Conservation (phyloP, 2,888 invertebrate species). For the Caenorhabditis doughertyi region DNA sequence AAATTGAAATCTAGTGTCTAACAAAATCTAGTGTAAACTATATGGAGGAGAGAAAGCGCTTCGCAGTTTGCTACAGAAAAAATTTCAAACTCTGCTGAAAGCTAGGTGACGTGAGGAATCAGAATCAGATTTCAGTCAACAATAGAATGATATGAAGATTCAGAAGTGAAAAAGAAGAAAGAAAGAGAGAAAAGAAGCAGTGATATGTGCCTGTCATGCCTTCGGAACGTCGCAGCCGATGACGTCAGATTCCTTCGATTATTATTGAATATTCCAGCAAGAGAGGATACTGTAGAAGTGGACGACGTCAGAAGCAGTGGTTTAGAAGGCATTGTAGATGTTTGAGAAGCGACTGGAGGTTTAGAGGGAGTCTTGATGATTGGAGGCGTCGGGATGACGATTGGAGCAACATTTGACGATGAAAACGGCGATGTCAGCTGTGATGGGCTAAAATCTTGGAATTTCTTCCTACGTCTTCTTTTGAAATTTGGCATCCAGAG, state of each 20-base stretch:
- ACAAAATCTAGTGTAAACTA: too few species aligned
- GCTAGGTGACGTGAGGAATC: neutral
- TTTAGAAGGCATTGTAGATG: neutral
- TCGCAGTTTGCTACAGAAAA: too few species aligned
- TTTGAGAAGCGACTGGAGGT: neutral
- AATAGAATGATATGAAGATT: neutral
- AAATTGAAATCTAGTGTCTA: too few species aligned
- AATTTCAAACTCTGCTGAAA: neutral
- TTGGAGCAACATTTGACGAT: neutral
- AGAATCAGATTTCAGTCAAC: neutral
- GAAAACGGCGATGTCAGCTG: constrained; percentile 33
- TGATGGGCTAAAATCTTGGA: constrained; percentile 57
- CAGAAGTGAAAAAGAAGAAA: neutral
- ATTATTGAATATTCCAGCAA: neutral
- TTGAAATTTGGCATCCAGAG: neutral
- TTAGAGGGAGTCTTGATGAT: neutral
- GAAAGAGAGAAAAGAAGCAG: constrained; percentile 22
- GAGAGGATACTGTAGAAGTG: neutral
- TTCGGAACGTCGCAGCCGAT: constrained; percentile 5
- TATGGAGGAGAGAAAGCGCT: neutral
- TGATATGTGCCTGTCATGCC: constrained; percentile 19
- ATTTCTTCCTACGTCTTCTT: neutral
- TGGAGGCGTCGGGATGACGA: neutral
- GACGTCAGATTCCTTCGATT: constrained; percentile 9
- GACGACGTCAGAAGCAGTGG: too few species aligned